Evolutionary conservation across 2,797 vertebrate genomes (phyloP).

Genomic region (Hippopotamyrus pictus): DNA sequence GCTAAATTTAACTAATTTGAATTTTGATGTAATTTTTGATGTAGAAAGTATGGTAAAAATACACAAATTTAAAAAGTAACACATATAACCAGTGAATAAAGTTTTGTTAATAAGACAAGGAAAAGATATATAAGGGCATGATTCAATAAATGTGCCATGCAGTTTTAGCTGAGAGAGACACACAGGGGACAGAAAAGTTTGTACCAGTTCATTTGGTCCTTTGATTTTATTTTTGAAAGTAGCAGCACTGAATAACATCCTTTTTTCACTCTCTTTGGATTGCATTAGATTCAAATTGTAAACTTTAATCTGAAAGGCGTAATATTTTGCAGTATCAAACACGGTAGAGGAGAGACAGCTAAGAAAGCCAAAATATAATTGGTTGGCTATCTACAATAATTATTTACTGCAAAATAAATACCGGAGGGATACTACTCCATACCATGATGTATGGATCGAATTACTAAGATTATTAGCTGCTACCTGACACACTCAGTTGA

Average conservation of each 20-base stretch:
- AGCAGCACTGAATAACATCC: neutral
- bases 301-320: neutral
- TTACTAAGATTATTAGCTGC: neutral
- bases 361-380: neutral
- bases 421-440: neutral
- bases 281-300: neutral
- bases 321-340: neutral
- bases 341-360: neutral
- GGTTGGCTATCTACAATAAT: neutral
- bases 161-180: neutral
- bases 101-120: neutral
- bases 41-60: neutral
- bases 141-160: neutral
- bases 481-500: neutral
- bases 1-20: neutral
- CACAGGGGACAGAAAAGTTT: neutral
- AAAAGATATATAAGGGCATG: neutral
- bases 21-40: neutral
- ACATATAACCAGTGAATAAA: neutral
- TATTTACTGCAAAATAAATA: neutral
- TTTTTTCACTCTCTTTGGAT: neutral
- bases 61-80: neutral
- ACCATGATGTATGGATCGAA: neutral
- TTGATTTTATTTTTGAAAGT: neutral
- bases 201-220: neutral